Conservation (phyloP, 2,888 invertebrate species). For the Omphaloscelis lunosa region DNA sequence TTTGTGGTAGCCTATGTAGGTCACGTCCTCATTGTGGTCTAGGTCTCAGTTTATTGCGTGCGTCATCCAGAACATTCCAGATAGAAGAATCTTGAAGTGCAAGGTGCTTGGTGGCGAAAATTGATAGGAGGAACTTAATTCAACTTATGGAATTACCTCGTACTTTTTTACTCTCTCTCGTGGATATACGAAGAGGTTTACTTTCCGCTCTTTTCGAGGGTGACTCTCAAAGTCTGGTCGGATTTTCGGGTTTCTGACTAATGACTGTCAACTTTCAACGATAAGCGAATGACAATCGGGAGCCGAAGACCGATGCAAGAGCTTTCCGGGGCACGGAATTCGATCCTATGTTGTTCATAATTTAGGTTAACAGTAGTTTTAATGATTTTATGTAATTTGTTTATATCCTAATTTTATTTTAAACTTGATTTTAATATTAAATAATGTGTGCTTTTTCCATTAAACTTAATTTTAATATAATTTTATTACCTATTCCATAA, state of each 20-base stretch:
- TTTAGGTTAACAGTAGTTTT: not conserved
- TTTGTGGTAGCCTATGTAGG: slow-evolving; percentile 33
- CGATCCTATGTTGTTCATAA: not conserved
- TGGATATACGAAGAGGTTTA: too few species aligned
- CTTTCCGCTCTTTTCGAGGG: too few species aligned
- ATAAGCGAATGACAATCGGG: not conserved
- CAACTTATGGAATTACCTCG: not conserved
- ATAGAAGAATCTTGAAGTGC: not conserved
- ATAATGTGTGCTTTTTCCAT: too few species aligned
- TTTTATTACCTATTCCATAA: not conserved
- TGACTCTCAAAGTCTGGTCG: too few species aligned
- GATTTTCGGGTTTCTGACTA: not conserved
- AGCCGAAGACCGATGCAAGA: too few species aligned
- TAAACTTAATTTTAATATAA: not conserved
- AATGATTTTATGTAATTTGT: not conserved
- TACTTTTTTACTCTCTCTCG: too few species aligned
- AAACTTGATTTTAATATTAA: not conserved
- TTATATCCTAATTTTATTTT: not conserved
- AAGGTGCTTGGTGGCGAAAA: not conserved
- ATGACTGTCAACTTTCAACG: not conserved
- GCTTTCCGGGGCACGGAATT: too few species aligned
- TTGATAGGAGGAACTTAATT: not conserved
- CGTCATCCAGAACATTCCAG: slow-evolving; percentile 35
- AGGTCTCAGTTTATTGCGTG: slow-evolving; percentile 28
- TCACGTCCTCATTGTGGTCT: slow-evolving; percentile 47